Evolutionary conservation across 2,113 vertebrate genomes (phyloP).

Genomic region (Sturnus vulgaris): DNA sequence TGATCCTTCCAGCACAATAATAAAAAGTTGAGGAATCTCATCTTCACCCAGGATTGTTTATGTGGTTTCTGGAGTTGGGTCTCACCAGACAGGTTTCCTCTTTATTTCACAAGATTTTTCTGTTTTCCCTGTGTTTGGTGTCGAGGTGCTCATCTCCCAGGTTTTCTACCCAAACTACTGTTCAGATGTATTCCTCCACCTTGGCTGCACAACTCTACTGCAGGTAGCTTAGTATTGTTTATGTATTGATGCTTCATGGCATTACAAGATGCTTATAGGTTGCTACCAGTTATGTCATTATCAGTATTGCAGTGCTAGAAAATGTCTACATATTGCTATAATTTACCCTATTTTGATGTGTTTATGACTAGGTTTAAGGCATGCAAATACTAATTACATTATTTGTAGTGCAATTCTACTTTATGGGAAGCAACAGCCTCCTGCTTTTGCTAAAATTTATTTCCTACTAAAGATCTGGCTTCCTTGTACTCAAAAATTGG

Average conservation of each 20-base stretch:
- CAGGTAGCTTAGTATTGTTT: not conserved
- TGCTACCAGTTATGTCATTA: not conserved
- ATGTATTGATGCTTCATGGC: not conserved
- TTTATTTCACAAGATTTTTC: not conserved
- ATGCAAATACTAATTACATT: not conserved
- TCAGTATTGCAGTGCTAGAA: not conserved
- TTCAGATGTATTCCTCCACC: not conserved
- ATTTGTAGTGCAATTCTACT: not conserved
- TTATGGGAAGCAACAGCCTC: not conserved
- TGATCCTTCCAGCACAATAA: not conserved
- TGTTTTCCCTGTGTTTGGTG: not conserved
- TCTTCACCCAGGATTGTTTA: not conserved
- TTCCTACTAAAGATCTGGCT: not conserved
- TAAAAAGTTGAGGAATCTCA: not conserved
- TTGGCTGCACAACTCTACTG: not conserved
- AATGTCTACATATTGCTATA: not conserved
- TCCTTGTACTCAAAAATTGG: not conserved
- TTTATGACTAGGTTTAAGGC: not conserved
- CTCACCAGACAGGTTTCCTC: not conserved
- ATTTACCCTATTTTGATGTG: not conserved
- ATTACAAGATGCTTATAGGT: not conserved
- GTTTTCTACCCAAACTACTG: not conserved
- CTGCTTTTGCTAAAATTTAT: not conserved
- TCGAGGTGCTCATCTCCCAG: fast-evolving
- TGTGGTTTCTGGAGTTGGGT: not conserved